These are phyloP conservation scores for Hemicentrotus pulcherrimus DNA, from an alignment of 35 echinoderm and acorn worm genomes.

Conservation along the genomic window DNA sequence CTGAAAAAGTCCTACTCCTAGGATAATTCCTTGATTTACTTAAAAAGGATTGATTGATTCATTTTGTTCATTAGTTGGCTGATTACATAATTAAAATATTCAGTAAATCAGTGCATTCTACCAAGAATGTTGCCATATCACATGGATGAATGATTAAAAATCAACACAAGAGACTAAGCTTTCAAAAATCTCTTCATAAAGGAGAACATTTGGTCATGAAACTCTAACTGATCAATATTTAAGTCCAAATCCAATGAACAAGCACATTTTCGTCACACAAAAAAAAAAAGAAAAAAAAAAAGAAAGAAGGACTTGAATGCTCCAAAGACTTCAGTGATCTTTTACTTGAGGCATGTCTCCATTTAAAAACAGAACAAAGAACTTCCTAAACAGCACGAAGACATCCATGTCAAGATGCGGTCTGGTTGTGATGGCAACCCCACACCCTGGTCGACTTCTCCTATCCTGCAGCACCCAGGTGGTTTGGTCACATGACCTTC, in stretches of 20 bases:
- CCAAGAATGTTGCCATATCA: too few species aligned
- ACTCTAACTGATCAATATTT: background rate
- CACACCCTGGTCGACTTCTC: background rate
- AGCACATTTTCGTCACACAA: background rate
- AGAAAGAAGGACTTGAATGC: too few species aligned
- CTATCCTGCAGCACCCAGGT: background rate
- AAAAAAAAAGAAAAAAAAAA: background rate
- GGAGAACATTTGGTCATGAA: background rate
- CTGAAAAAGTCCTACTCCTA: too few species aligned
- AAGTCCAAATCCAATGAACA: background rate
- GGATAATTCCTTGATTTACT: too few species aligned
- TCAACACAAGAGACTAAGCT: background rate
- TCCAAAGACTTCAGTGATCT: background rate
- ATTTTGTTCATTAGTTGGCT: too few species aligned
- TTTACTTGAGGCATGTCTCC: background rate
- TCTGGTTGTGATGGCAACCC: background rate
- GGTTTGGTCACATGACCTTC: background rate
- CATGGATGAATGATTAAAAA: background rate
- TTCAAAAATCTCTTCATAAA: background rate
- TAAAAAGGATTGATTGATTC: too few species aligned
- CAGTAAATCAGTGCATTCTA: too few species aligned
- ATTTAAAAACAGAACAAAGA: background rate
- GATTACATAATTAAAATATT: too few species aligned
- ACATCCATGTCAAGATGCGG: background rate
- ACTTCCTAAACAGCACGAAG: background rate